Percentiles rank a stretch among this genome's conserved stretches.
phyloP scores from a whole-genome alignment of 2,888 invertebrate genomes.

The Eupithecia centaureata region DNA sequence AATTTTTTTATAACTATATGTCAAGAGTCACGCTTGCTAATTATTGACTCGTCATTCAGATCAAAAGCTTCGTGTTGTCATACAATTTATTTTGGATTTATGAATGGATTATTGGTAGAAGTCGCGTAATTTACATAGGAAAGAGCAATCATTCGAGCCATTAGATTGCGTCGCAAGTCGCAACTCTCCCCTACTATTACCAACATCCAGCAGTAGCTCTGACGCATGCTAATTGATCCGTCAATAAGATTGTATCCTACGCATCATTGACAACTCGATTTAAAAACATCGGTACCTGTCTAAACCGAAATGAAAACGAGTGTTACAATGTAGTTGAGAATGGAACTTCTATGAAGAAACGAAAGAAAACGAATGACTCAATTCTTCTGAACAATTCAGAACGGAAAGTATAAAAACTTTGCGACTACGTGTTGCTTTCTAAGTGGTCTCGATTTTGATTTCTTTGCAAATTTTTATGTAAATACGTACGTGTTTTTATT shows the following conservation, averaged over 20 bases:
- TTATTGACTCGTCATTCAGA: no score
- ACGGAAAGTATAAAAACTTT: background rate
- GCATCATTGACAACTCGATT: constrained; percentile 6
- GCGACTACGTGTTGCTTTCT: background rate
- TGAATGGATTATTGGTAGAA: background rate
- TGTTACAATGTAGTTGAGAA: background rate
- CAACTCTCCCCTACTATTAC: background rate
- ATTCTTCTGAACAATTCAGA: background rate
- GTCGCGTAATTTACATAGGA: background rate
- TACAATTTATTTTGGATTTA: no score
- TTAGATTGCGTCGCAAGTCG: background rate
- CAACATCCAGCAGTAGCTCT: background rate
- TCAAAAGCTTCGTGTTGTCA: no score
- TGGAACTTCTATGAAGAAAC: background rate
- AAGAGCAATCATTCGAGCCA: background rate
- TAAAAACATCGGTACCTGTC: background rate
- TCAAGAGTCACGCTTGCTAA: no score
- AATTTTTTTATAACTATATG: no score
- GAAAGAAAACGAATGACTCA: background rate
- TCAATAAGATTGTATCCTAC: background rate
- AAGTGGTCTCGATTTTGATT: background rate
- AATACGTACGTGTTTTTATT: background rate
- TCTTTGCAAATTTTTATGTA: background rate
- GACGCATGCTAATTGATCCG: background rate
- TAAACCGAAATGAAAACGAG: background rate